Percentiles rank a stretch among this genome's conserved stretches.
Evolutionary conservation across 2,113 vertebrate genomes (phyloP).

Genomic region (Prinia subflava): DNA sequence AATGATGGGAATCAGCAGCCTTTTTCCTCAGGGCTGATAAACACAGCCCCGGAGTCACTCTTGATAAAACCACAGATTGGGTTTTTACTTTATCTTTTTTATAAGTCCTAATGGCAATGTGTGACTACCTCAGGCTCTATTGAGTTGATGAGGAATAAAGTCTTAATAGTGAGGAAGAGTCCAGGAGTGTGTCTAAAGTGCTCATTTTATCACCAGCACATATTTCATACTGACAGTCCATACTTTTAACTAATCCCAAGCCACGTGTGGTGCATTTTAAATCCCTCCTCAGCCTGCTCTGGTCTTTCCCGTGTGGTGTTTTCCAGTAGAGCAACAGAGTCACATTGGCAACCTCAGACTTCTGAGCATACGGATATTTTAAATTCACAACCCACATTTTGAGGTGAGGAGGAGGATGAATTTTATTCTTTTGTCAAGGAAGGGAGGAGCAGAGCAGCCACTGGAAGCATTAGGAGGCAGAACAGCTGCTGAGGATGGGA

Average conservation of each 20-base stretch:
- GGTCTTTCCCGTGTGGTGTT: background rate
- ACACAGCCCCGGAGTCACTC: background rate
- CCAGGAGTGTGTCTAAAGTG: conserved; percentile 2
- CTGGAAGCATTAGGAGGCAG: background rate
- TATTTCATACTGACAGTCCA: conserved; percentile 39
- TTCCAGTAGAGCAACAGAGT: background rate
- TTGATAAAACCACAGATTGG: background rate
- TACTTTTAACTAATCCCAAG: conserved; percentile 36
- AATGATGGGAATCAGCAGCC: background rate
- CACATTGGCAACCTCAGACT: background rate
- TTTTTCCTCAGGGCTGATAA: background rate
- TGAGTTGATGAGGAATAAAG: conserved; percentile 20
- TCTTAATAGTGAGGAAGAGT: conserved; percentile 37
- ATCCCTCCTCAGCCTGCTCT: background rate
- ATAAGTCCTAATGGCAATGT: background rate
- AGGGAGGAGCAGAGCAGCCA: background rate
- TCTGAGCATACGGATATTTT: rapidly evolving
- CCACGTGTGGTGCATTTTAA: background rate
- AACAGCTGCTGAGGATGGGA: background rate
- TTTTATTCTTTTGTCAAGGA: background rate
- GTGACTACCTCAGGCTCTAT: background rate
- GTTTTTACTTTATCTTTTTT: background rate
- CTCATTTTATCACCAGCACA: conserved; percentile 14
- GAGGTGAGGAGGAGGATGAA: background rate
- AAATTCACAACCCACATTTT: background rate